Base-by-base conservation (phyloP, 2,113 vertebrate genomes). In the Anoura caudifer region DNA sequence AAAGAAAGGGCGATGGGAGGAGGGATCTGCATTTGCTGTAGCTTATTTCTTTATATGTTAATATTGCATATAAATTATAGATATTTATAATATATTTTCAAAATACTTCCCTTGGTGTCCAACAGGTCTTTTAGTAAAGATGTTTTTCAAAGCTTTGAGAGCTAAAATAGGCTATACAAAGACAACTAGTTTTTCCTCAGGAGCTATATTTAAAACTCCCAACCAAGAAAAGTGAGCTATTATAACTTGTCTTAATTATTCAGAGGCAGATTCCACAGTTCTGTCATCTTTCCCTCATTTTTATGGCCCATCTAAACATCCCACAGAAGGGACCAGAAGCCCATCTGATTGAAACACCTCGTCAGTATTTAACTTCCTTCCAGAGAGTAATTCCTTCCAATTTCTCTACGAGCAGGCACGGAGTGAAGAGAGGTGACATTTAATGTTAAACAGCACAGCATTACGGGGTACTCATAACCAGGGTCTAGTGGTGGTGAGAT, bases 191-290 rank as follows among this genome's bases (percentile, higher is more conserved):
- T 82, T 75, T 70, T 33, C 31, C 20, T 72, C 72, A 56, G 10
- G 56, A 67, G 76, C 52, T 56, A 56, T 79, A 87, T 96, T 45
- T 93, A 28, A 84, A 93, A 96, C 84, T 70, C 26, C 87, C 36
- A 93, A 36, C 7, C 33, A 56, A 69, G 70, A 82, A 20, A 31
- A 93, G 59, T 70, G 26, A 77, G 52, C 17, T 87, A 45, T 41
- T 31, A 43, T 19, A 88, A 63, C 73, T 3, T 56, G 36, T 28
- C 63, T 76, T 80, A 80, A 41, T 26, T 85, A 47, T 70, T 83
- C 45, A 82, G 63, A 13, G 20, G 65, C 38, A 83, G 70, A 83
- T 69, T 36, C 56, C 36, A 77, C 10, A 65, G 28, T 56, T 67
- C 45, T 75, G 22, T 31, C 52, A 73, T 36, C 50, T 77, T 77